Conservation (phyloP, 2,113 vertebrate genomes). For the Gobio gobio region DNA sequence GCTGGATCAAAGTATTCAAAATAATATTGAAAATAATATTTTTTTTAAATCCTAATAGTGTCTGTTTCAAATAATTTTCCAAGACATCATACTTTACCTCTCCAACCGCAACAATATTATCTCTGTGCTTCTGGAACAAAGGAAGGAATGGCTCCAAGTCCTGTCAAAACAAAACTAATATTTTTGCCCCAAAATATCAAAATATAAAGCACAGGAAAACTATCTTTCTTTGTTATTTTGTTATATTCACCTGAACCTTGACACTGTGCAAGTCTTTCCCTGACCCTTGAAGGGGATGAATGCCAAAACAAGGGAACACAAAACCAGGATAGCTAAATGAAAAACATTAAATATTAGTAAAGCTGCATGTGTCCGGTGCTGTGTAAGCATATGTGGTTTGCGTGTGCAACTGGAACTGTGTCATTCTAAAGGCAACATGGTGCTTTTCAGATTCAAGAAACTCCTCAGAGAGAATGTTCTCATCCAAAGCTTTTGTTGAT, state of each 20-base stretch:
- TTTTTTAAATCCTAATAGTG: neutral
- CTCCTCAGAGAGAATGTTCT: neutral
- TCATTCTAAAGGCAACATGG: neutral
- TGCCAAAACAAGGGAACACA: slow-evolving; percentile 62
- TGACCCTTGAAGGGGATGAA: slow-evolving; percentile 55
- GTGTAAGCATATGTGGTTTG: neutral
- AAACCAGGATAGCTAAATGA: slow-evolving; percentile 66
- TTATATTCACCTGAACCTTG: slow-evolving; percentile 47
- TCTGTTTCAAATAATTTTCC: neutral
- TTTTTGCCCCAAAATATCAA: neutral
- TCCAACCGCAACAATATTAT: slow-evolving; percentile 62
- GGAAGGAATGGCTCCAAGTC: slow-evolving; percentile 65
- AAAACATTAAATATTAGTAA: slow-evolving; percentile 23
- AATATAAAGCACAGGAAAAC: neutral
- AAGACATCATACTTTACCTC: slow-evolving; percentile 52
- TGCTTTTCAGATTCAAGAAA: neutral
- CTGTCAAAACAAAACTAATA: slow-evolving; percentile 51
- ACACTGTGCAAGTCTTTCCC: slow-evolving; percentile 49
- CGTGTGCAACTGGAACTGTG: neutral
- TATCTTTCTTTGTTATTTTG: neutral
- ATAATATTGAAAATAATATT: neutral
- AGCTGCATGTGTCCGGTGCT: neutral
- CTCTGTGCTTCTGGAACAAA: slow-evolving; percentile 65
- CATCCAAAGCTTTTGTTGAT: neutral
- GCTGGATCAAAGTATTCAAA: neutral